Evolutionary conservation across 2,888 invertebrate genomes (phyloP).

Genomic region (Stenoptilia bipunctidactyla): DNA sequence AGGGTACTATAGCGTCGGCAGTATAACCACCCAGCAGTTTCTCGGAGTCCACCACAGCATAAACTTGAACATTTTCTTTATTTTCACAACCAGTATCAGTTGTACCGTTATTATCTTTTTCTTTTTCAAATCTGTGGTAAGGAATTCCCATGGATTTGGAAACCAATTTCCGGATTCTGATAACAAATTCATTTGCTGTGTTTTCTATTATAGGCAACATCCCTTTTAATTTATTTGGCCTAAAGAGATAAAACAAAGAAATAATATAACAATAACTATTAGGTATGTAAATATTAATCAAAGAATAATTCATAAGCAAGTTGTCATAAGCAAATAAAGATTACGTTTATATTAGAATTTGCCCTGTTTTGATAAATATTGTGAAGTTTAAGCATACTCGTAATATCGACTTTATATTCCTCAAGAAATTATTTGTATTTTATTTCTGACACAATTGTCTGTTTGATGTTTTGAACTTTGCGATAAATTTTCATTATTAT

Average conservation of each 20-base stretch:
- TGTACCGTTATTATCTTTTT: constrained; percentile 7
- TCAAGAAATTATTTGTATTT: no score
- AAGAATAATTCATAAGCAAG: no score
- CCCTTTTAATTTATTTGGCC: constrained; percentile 55
- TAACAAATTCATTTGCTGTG: constrained; percentile 46
- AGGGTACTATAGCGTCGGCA: constrained; percentile 60
- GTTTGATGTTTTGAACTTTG: no score
- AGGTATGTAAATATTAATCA: no score
- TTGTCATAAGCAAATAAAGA: no score
- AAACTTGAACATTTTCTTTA: constrained; percentile 7
- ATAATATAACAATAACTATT: no score
- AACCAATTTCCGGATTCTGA: constrained; percentile 28
- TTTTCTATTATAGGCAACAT: constrained; percentile 57
- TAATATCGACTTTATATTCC: no score
- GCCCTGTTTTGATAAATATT: no score
- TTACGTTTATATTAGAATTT: no score
- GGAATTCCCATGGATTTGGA: constrained; percentile 16
- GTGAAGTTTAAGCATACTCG: no score
- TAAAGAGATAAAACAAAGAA: neutral
- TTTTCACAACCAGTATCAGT: constrained; percentile 8
- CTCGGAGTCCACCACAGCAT: constrained; percentile 38
- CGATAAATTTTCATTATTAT: no score
- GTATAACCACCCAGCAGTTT: constrained; percentile 56
- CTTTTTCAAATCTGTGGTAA: constrained; percentile 10
- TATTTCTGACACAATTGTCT: no score